Conservation (phyloP, 2,797 vertebrate genomes). For the Artibeus jamaicensis region DNA sequence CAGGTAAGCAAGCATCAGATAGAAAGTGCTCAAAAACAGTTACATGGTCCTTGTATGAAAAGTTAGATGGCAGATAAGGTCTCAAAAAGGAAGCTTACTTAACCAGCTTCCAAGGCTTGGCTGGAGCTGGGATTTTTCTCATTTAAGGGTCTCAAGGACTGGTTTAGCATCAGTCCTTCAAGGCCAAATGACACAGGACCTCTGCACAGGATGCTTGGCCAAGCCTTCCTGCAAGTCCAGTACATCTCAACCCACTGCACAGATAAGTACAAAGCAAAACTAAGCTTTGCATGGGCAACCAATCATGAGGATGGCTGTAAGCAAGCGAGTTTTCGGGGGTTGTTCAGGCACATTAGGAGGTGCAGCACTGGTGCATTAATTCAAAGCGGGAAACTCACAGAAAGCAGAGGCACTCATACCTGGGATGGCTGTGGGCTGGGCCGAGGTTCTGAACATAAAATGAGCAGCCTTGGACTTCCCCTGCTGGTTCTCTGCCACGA, state of each 20-base stretch:
- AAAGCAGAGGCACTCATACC: conserved; percentile 84
- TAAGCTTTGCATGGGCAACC: conserved; percentile 79
- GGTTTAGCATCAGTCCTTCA: not conserved
- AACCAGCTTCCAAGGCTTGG: conserved; percentile 15
- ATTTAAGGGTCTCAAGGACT: not conserved
- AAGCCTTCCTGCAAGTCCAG: conserved; percentile 23
- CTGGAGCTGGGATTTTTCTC: conserved; percentile 15
- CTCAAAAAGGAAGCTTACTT: not conserved
- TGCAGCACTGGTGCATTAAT: conserved; percentile 81
- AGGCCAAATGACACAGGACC: conserved; percentile 7
- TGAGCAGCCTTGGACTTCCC: conserved; percentile 92
- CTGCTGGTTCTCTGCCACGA: conserved; percentile 95
- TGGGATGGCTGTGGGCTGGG: conserved; percentile 93
- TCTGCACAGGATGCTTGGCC: conserved; percentile 45
- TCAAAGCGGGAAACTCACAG: conserved; percentile 75
- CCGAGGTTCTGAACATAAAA: conserved; percentile 90
- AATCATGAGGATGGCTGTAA: conserved; percentile 81
- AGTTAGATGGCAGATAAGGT: conserved; percentile 33
- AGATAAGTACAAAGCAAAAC: conserved; percentile 73
- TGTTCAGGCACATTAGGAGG: conserved; percentile 82
- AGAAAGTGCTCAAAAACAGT: conserved; percentile 2
- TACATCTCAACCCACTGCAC: conserved; percentile 47
- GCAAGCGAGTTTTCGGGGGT: conserved; percentile 83
- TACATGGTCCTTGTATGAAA: not conserved
- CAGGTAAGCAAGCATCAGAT: conserved; percentile 39